phyloP scores from a whole-genome alignment of 2,797 vertebrate species.

The Lacerta viridis region DNA sequence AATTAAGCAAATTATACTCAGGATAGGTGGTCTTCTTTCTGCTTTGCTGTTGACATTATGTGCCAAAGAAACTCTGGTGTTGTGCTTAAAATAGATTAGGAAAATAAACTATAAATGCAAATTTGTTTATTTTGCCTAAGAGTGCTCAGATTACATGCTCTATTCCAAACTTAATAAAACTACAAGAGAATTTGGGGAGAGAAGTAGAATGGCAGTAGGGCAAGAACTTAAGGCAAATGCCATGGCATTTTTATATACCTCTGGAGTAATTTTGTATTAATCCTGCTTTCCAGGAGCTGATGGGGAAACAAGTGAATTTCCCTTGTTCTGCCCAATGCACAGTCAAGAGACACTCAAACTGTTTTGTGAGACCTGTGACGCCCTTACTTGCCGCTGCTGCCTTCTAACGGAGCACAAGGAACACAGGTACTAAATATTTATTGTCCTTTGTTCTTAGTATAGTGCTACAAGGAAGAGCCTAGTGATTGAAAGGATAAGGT shows the following conservation, averaged over 20 bases:
- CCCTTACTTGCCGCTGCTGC: slow-evolving; percentile 80
- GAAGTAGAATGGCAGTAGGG: neutral
- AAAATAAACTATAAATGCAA: neutral
- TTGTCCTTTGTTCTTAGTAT: neutral
- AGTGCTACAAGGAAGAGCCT: neutral
- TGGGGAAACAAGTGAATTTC: slow-evolving; percentile 56
- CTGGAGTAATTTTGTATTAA: neutral
- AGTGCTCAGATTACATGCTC: neutral
- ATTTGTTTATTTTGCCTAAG: slow-evolving; percentile 19
- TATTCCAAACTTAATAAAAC: neutral
- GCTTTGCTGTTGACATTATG: neutral
- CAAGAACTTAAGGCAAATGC: neutral
- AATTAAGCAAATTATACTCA: slow-evolving; percentile 19
- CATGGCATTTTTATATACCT: neutral
- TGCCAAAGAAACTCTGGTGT: slow-evolving; percentile 13
- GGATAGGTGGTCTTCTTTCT: neutral
- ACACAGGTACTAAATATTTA: slow-evolving; percentile 76
- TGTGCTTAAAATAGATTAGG: slow-evolving; percentile 11
- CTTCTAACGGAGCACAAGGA: slow-evolving; percentile 83
- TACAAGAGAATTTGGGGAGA: neutral
- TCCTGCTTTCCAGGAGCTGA: slow-evolving; percentile 72
- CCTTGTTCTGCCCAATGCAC: slow-evolving; percentile 78
- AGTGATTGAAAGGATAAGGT: rapidly evolving
- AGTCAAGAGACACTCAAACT: slow-evolving; percentile 79
- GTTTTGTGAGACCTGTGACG: slow-evolving; percentile 84